Evolutionary conservation across 1,140 invertebrate genomes (phyloP).

Genomic region (Helicoverpa zea): DNA sequence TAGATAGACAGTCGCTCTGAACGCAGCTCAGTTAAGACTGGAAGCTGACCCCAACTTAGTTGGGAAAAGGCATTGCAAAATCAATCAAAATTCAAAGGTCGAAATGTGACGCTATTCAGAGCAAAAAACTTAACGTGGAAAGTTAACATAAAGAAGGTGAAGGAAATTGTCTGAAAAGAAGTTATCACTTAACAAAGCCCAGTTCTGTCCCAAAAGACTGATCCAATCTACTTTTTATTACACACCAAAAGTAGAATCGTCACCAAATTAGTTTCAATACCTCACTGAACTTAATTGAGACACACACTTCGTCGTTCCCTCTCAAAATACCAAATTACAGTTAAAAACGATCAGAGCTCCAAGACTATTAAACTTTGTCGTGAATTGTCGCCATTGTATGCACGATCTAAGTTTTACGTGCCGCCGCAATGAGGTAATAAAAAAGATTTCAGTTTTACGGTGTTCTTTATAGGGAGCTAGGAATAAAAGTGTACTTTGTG

Average conservation of each 20-base stretch:
- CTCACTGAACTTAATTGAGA: background rate
- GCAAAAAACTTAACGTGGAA: no score
- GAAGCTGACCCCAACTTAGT: no score
- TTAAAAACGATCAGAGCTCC: background rate
- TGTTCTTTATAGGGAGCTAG: constrained; percentile 15
- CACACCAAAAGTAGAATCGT: background rate
- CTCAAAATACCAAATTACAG: constrained; percentile 5
- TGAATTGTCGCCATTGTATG: background rate
- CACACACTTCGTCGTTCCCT: background rate
- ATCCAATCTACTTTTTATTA: background rate
- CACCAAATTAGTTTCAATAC: background rate
- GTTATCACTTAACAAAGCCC: background rate
- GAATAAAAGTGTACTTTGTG: constrained; percentile 44
- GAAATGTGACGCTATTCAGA: no score
- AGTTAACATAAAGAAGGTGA: background rate
- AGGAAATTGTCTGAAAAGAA: background rate
- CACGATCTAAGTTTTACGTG: constrained; percentile 39
- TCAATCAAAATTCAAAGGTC: no score
- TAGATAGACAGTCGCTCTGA: no score
- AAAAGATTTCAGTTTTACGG: constrained; percentile 47
- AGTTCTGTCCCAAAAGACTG: background rate
- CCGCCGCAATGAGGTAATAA: constrained; percentile 37
- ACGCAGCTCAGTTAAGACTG: no score
- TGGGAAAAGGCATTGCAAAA: no score
- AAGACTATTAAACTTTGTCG: no score